Evolutionary conservation across 1,140 invertebrate species (phyloP), one percentile per base, ranked within the genome.

Genomic region (Aphelinus certus): DNA sequence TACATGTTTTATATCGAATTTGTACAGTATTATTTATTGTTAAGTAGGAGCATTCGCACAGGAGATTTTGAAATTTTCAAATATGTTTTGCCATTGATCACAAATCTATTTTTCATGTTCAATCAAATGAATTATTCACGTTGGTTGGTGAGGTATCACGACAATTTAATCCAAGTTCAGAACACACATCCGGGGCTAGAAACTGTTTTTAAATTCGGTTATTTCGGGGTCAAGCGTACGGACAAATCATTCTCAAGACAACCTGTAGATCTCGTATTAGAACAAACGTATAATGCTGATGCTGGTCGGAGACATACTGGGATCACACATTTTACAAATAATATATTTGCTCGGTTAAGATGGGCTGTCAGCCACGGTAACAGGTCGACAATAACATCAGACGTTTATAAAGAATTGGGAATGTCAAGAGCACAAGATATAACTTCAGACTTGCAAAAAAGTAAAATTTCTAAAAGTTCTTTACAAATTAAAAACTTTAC

Each of bases 61-160:
- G 68, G 56, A 57, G 76, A 81, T 77, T 79, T 71, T 2, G 68
- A 75, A 72, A 51, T 79, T 53, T 68, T 75, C 56, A 81, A 79
- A 55, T 81, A 26, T 7, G 45, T 76, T 10, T 56, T 86, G 6
- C 74, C 80, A 3, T 82, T 83, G 79, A 82, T 85, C 0, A 73
- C 68, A 7, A 81, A 80, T 77, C 84, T 86, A 76, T 86, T 86
- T 63, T 73, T 76, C 1, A n/a, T n/a, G n/a, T 79, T 69, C 7
- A 84, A 86, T 77, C 83, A 85, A 65, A 80, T 56, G 61, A 84
- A 85, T 58, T 85, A 86, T 78, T 71, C 80, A 43, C 77, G 83
- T 43, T 84, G 76, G 63, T 43, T 71, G 0, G 69, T 82, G 10
- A 71, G 62, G 69, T 80, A 79, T 65, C 53, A 70, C 6, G 73